Base-by-base conservation (phyloP, 2,797 vertebrate genomes). In the Takifugu ocellatus region DNA sequence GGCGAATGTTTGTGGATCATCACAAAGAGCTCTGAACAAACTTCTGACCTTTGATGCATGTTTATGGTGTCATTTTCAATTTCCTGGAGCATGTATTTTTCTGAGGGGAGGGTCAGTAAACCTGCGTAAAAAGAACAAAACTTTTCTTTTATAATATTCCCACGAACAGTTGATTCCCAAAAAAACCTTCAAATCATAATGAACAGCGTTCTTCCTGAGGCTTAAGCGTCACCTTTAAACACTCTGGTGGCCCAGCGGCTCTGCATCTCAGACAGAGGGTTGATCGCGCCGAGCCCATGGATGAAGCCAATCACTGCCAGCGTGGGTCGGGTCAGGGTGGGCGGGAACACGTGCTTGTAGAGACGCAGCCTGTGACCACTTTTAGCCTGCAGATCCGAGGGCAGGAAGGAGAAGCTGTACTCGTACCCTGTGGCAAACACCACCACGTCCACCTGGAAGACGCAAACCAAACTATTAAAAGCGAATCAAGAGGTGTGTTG, bases 361-460 rank as follows among this genome's bases (percentile, higher is more conserved):
- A 95, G 87, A 5, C 72, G 83, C 0, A 88, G 81, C 0, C 92
- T 87, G 56, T 88, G 85, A 1, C 88, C 87, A 59, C 87, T 78
- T 46, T 92, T 85, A 55, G 76, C 56, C 48, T 70, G 79, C 0
- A 90, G 5, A 0, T 72, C 67, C 25, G 88, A 66, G 2, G 94
- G 91, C n/a, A 94, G 85, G 83, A 94, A 94, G 0, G 92, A 92
- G 63, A 94, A 94, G 50, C 82, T 84, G 71, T 86, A 58, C 0
- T 71, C 66, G 72, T 94, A 95, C 0, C 94, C 93, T 0, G 91
- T 94, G 79, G 91, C 91, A 69, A 94, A 94, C 49, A 94, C 72
- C 0, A 93, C 73, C 0, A 82, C 59, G 39, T 94, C 90, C 2
- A 94, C 54, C 59, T 92, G 71, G 4, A 44, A 2, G 25, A 44